These are phyloP conservation scores for Gastrophysa polygoni DNA, from an alignment of 2,888 invertebrate genomes.

Conservation along the genomic window DNA sequence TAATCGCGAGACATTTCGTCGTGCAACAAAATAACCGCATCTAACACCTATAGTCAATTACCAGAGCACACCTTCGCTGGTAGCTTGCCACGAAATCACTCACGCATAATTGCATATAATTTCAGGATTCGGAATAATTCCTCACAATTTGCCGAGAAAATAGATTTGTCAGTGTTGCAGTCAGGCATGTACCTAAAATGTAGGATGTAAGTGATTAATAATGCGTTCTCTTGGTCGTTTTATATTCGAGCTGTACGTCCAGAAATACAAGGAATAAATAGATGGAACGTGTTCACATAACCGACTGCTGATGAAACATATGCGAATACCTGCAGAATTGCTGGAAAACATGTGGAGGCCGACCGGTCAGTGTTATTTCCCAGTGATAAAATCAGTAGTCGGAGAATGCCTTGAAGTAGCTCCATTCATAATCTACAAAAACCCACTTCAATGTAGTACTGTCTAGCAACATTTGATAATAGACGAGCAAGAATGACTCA, in stretches of 20 bases:
- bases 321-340: neutral
- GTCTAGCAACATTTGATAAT: too few species aligned
- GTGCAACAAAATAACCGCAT: neutral
- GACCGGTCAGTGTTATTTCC: too few species aligned
- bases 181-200: constrained; percentile 30
- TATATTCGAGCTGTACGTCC: neutral
- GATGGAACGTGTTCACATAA: neutral
- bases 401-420: too few species aligned
- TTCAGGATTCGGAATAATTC: constrained; percentile 42
- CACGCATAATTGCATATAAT: constrained; percentile 49
- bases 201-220: constrained; percentile 17
- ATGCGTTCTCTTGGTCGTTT: neutral
- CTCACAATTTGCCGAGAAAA: constrained; percentile 39
- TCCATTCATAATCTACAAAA: too few species aligned
- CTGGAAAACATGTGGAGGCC: too few species aligned
- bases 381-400: too few species aligned
- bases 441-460: too few species aligned
- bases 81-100: constrained; percentile 44
- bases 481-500: too few species aligned
- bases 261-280: neutral
- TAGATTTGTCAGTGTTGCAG: constrained; percentile 37
- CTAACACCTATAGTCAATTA: neutral
- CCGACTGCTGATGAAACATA: neutral
- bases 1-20: too few species aligned
- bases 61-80: constrained; percentile 39